Base-by-base conservation (phyloP, 2,113 vertebrate species). In the Burhinus bistriatus region DNA sequence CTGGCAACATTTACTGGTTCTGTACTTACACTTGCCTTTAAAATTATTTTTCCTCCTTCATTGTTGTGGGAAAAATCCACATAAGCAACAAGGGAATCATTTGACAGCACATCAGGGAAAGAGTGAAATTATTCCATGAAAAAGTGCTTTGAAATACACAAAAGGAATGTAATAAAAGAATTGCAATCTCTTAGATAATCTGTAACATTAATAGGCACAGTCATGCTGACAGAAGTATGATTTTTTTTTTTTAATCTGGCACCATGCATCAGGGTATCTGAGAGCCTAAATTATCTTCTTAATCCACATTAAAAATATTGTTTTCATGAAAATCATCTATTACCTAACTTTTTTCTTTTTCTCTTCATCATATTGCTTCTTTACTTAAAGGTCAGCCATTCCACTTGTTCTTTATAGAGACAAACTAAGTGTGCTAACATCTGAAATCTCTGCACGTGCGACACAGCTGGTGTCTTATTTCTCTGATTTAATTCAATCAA, bases 91-190 rank as follows among this genome's bases (percentile, higher is more conserved):
- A 72, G 65, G 19, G 34, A 95, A 87, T 54, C 8, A 36, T 83
- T 70, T 92, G 52, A 86, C 23, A 87, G 38, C 77, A 62, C 42
- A 54, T 62, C 4, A 32, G 80, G 29, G 52, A 32, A 89, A 79
- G 29, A 87, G 32, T 68, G 26, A 87, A 92, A 84, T 59, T 87
- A 91, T 87, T 87, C 80, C 15, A 68, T 70, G 55, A 42, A 89
- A 61, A 92, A 91, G n/a, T 75, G 73, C n/a, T 87, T 95, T 89
- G 49, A 95, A 94, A 82, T 82, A 75, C 49, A 84, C 29, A 76
- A 89, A 89, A 76, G 12, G 12, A 89, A 77, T 52, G 12, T 71
- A 94, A 87, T 75, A 55, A 82, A 64, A 89, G 19, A 86, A 73
- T 25, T 82, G 21, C n/a, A 78, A n/a, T 87, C 73, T 96, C 73